Evolutionary conservation across 2,888 invertebrate species (phyloP).

Genomic region (Drosophila kanekoi): DNA sequence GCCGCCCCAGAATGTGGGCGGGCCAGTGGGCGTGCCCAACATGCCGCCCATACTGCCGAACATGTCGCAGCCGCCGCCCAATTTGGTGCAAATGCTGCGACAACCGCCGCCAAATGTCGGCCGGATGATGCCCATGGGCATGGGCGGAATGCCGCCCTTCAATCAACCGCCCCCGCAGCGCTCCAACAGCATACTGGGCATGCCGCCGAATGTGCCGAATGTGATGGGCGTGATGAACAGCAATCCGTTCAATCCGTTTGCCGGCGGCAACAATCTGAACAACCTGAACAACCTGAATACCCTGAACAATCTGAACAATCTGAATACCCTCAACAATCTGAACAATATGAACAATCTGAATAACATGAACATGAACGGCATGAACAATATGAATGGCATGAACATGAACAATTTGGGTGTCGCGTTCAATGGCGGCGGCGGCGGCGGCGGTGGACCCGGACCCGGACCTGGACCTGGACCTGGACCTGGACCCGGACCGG

Average conservation of each 20-base stretch:
- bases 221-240: slow-evolving; percentile 44
- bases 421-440: slow-evolving; percentile 44
- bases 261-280: slow-evolving; percentile 33
- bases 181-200: slow-evolving; percentile 42
- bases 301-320: slow-evolving; percentile 32
- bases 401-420: slow-evolving; percentile 31
- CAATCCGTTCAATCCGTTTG: slow-evolving; percentile 76
- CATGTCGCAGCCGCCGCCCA: slow-evolving; percentile 80
- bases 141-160: slow-evolving; percentile 58
- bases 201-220: slow-evolving; percentile 37
- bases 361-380: slow-evolving; percentile 30
- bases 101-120: slow-evolving; percentile 80
- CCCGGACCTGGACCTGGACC: slow-evolving; percentile 9
- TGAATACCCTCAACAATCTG: slow-evolving; percentile 45
- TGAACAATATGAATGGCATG: slow-evolving; percentile 33
- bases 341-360: slow-evolving; percentile 49
- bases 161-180: slow-evolving; percentile 82
- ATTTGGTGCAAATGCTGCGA: slow-evolving; percentile 67
- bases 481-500: background rate
- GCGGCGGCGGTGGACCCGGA: slow-evolving; percentile 19
- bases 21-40: slow-evolving; percentile 37
- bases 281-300: slow-evolving; percentile 24
- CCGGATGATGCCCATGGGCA: slow-evolving; percentile 78
- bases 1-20: slow-evolving; percentile 32
- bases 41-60: slow-evolving; percentile 68